A percentile compares a stretch with the other conserved stretches of the same genome.
These are phyloP conservation scores for Hyles lineata DNA, from an alignment of 2,888 invertebrate species.

Conservation along the genomic window DNA sequence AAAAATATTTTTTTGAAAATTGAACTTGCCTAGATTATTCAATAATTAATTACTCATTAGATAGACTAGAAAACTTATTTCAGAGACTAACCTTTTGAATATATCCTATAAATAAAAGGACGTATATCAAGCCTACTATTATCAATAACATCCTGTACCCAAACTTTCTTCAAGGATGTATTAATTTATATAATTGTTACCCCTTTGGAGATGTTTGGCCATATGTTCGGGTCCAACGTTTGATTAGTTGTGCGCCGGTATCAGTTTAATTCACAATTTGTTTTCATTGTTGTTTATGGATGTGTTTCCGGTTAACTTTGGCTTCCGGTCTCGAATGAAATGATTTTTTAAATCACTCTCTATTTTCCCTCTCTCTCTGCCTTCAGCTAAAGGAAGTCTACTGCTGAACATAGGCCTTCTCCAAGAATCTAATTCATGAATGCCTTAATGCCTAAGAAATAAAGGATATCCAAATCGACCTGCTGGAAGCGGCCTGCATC, in stretches of 20 bases:
- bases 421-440: too few relatives aligned
- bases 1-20: too few relatives aligned
- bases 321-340: slow-evolving; percentile 53
- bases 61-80: too few relatives aligned
- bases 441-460: too few relatives aligned
- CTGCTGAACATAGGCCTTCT: too few relatives aligned
- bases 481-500: too few relatives aligned
- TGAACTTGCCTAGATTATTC: too few relatives aligned
- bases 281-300: slow-evolving; percentile 75
- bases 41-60: too few relatives aligned
- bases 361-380: neutral
- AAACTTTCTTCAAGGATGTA: slow-evolving; percentile 66
- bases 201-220: slow-evolving; percentile 73
- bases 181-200: slow-evolving; percentile 83
- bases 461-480: too few relatives aligned
- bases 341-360: neutral
- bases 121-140: neutral
- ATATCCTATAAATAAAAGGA: too few relatives aligned
- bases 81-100: too few relatives aligned
- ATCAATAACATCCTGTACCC: slow-evolving; percentile 14
- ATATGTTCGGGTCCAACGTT: slow-evolving; percentile 68
- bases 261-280: slow-evolving; percentile 79
- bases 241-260: slow-evolving; percentile 67
- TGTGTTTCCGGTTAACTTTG: slow-evolving; percentile 64
- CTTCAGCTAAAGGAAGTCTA: too few relatives aligned